Evolutionary conservation across 2,888 invertebrate genomes (phyloP).

Genomic region (Andrena praecox): DNA sequence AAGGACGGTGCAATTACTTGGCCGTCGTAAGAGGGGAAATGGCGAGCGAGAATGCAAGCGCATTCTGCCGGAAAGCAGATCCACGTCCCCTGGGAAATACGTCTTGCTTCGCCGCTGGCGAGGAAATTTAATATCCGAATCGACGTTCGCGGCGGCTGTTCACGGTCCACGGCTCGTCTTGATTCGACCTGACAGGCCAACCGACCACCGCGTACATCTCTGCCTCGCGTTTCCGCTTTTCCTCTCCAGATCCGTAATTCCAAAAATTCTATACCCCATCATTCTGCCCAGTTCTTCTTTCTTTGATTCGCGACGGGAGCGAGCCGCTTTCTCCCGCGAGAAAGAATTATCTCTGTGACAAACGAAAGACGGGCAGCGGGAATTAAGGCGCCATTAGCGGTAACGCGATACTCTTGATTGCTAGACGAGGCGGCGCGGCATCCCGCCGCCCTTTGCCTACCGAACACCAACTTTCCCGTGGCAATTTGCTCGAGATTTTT

Average conservation of each 20-base stretch:
- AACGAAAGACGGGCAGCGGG: neutral
- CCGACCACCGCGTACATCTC: neutral
- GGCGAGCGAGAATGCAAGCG: constrained; percentile 40
- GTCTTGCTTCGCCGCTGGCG: constrained; percentile 37
- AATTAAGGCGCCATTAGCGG: constrained; percentile 50
- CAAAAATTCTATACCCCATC: neutral
- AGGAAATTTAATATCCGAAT: constrained; percentile 74
- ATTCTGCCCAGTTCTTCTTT: neutral
- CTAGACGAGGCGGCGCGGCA: neutral
- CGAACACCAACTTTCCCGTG: neutral
- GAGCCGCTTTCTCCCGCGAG: too few relatives aligned
- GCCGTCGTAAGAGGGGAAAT: constrained; percentile 8
- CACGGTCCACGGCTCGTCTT: constrained; percentile 33
- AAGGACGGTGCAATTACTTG: constrained; percentile 48
- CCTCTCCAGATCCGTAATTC: neutral
- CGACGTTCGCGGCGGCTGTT: constrained; percentile 51
- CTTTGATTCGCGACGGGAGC: too few relatives aligned
- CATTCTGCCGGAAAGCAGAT: constrained; percentile 53
- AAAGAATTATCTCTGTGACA: neutral
- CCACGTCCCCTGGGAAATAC: constrained; percentile 67
- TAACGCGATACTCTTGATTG: constrained; percentile 57
- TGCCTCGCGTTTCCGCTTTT: too few relatives aligned
- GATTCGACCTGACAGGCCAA: neutral
- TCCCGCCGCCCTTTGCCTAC: neutral
- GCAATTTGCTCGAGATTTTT: neutral